Evolutionary conservation across 2,113 vertebrate species (phyloP).

Genomic region (Actenoides lindsayi): DNA sequence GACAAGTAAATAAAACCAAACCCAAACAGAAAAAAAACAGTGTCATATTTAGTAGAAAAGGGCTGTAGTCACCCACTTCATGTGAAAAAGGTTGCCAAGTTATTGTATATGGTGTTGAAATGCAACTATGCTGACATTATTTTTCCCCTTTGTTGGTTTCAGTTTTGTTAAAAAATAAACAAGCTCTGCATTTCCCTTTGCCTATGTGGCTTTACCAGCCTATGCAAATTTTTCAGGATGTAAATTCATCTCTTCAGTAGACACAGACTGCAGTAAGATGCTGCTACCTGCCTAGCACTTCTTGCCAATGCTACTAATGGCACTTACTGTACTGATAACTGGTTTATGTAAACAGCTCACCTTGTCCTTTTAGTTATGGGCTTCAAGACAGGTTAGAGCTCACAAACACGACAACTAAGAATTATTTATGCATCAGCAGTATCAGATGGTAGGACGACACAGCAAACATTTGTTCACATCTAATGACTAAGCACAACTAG

Average conservation of each 20-base stretch:
- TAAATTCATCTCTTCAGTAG: not conserved
- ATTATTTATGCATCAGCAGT: constrained; percentile 26
- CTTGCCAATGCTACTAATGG: not conserved
- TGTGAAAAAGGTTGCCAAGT: constrained; percentile 19
- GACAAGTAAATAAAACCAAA: not conserved
- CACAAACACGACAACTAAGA: not conserved
- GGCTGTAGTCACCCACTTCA: not conserved
- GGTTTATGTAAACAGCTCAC: constrained; percentile 23
- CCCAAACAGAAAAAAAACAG: not conserved
- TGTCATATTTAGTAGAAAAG: not conserved
- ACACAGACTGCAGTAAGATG: not conserved
- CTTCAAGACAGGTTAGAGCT: constrained; percentile 6
- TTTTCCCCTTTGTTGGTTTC: constrained; percentile 3
- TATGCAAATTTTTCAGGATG: not conserved
- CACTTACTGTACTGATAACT: not conserved
- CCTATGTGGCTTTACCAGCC: not conserved
- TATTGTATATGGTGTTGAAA: not conserved
- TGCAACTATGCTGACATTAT: not conserved
- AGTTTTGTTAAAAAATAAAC: constrained; percentile 26
- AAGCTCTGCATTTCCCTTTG: constrained; percentile 13
- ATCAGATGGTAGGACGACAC: constrained; percentile 1
- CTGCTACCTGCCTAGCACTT: not conserved
- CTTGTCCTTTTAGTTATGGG: constrained; percentile 5
- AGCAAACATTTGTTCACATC: not conserved
- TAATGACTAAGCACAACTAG: not conserved